These are phyloP conservation scores for Phylloscopus collybita DNA, from an alignment of 2,797 vertebrate species.

Conservation along the genomic window DNA sequence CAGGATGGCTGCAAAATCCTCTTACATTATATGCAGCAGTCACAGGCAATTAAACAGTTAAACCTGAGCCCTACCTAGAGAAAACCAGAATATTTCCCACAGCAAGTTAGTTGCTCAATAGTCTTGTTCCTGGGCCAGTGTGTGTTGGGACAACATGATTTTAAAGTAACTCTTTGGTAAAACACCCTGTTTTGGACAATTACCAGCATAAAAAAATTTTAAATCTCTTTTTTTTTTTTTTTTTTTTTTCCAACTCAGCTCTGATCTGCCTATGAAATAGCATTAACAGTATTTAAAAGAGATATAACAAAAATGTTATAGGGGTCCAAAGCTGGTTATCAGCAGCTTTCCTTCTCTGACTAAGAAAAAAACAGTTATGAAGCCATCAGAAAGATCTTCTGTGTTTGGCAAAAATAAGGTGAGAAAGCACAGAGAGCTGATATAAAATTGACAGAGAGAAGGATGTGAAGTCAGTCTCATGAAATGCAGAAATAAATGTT, in stretches of 20 bases:
- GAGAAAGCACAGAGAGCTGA: background rate
- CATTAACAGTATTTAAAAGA: background rate
- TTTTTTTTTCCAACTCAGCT: background rate
- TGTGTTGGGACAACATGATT: background rate
- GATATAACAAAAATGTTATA: background rate
- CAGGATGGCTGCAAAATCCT: background rate
- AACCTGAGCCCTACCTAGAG: background rate
- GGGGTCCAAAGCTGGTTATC: background rate
- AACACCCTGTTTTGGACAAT: background rate
- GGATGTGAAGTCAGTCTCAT: background rate
- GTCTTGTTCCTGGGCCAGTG: background rate
- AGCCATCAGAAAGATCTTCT: background rate
- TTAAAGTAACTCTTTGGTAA: background rate
- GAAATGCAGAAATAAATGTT: background rate
- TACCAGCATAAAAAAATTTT: background rate
- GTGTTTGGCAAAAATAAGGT: background rate
- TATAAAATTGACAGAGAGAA: background rate
- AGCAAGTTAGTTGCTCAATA: background rate
- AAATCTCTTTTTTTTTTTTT: background rate
- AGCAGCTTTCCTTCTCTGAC: background rate
- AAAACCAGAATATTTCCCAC: background rate
- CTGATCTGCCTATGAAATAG: background rate
- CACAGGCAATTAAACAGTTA: slow-evolving; percentile 14
- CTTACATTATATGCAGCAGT: background rate
- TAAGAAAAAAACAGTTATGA: background rate